Percentiles rank a stretch among this genome's conserved stretches.
Evolutionary conservation across 2,797 vertebrate genomes (phyloP).

Genomic region (Phylloscopus collybita): DNA sequence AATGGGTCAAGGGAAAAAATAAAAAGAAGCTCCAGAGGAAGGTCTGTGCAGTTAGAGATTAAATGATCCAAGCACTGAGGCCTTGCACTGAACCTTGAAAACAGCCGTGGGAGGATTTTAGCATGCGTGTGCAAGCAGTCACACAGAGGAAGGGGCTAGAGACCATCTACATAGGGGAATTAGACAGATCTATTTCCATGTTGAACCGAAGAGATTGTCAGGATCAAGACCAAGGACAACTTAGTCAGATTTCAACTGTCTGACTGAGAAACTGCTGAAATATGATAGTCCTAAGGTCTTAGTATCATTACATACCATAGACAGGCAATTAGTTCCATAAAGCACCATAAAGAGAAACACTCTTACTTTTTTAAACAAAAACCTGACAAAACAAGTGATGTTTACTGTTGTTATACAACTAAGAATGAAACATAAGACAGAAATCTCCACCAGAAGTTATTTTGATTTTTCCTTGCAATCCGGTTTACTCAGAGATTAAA

Average conservation of each 20-base stretch:
- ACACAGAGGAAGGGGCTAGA: not conserved
- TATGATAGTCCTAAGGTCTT: not conserved
- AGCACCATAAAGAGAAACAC: not conserved
- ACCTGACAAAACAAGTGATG: not conserved
- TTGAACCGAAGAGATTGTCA: slow-evolving; percentile 12
- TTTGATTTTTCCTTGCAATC: not conserved
- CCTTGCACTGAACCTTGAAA: slow-evolving; percentile 70
- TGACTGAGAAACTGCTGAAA: slow-evolving; percentile 23
- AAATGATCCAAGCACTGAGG: slow-evolving; percentile 46
- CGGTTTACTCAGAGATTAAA: not conserved
- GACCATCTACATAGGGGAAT: slow-evolving; percentile 5
- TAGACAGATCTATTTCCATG: slow-evolving; percentile 31
- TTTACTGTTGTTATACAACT: not conserved
- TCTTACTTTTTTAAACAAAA: not conserved
- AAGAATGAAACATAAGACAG: not conserved
- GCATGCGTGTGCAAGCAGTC: not conserved
- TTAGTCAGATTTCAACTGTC: not conserved
- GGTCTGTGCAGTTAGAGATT: slow-evolving; percentile 23
- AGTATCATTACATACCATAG: not conserved
- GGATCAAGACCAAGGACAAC: slow-evolving; percentile 39
- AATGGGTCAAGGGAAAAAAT: not conserved
- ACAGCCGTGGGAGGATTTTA: slow-evolving; percentile 46
- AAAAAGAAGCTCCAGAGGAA: slow-evolving; percentile 27
- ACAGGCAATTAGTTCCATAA: slow-evolving; percentile 9
- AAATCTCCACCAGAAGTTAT: not conserved